Evolutionary conservation across 1,140 invertebrate genomes (phyloP).

Genomic region (Leptinotarsa defecta): DNA sequence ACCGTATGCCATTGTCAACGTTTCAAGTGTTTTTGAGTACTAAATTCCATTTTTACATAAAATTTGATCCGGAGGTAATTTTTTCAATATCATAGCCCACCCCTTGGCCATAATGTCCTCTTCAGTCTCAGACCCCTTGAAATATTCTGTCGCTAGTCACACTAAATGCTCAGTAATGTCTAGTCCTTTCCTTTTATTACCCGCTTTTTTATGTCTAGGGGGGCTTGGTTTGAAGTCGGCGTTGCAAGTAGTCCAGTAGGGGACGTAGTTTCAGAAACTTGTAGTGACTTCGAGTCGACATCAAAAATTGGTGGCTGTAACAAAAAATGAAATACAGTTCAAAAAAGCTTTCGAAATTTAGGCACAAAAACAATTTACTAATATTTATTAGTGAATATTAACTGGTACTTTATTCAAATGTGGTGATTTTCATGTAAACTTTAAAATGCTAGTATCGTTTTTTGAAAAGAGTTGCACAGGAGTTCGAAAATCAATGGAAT

Average conservation of each 20-base stretch:
- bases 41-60: too few species aligned
- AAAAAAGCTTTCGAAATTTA: too few species aligned
- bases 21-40: too few species aligned
- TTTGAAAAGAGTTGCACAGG: neutral
- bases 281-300: too few species aligned
- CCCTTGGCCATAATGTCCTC: constrained; percentile 25
- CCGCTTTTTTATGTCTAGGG: neutral
- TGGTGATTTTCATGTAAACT: neutral
- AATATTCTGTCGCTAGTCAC: neutral
- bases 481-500: too few species aligned
- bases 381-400: neutral
- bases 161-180: constrained; percentile 23
- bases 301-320: too few species aligned
- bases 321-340: too few species aligned
- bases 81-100: constrained; percentile 31
- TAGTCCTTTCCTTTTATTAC: neutral
- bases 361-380: neutral
- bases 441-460: neutral
- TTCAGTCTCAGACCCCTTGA: constrained; percentile 8
- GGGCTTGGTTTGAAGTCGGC: neutral
- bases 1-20: too few species aligned
- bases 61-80: constrained; percentile 10
- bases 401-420: neutral
- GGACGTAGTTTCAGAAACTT: too few species aligned
- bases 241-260: too few species aligned